A percentile compares a stretch with the other conserved stretches of the same genome.
These are phyloP conservation scores for Euspilapteryx auroguttella DNA, from an alignment of 2,888 invertebrate genomes.

Conservation along the genomic window DNA sequence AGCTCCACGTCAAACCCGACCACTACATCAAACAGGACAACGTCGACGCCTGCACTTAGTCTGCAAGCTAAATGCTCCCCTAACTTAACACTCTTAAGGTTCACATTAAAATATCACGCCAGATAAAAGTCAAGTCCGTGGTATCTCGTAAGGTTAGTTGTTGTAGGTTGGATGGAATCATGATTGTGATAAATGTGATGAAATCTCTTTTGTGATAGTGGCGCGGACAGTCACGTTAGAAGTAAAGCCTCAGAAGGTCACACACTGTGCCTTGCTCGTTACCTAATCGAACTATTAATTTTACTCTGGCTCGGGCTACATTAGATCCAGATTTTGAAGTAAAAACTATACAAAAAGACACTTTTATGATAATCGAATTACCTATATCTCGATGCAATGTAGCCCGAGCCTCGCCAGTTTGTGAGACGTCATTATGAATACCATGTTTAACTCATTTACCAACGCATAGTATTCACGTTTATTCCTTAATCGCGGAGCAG, in stretches of 20 bases:
- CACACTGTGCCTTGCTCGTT: constrained; percentile 29
- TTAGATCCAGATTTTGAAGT: too few species aligned
- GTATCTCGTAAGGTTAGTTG: too few species aligned
- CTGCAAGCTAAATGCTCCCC: constrained; percentile 5
- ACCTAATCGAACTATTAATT: constrained; percentile 24
- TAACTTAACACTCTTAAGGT: constrained; percentile 1
- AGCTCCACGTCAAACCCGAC: constrained; percentile 57
- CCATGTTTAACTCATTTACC: too few species aligned
- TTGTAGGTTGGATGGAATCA: too few species aligned
- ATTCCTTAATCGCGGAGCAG: constrained; percentile 25
- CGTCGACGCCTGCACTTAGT: constrained; percentile 54
- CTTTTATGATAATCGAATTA: too few species aligned
- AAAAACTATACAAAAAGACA: too few species aligned
- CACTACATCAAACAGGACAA: constrained; percentile 52
- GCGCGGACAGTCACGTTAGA: constrained; percentile 50
- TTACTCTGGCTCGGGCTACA: too few species aligned
- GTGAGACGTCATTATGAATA: too few species aligned
- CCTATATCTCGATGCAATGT: too few species aligned
- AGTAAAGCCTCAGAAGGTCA: constrained; percentile 28
- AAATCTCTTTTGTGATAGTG: constrained; percentile 56
- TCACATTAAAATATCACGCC: constrained; percentile 1
- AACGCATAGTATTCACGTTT: constrained; percentile 35
- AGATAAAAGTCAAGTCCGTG: too few species aligned
- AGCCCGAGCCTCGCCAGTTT: too few species aligned
- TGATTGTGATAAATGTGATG: constrained; percentile 55